A percentile compares a stretch with the other conserved stretches of the same genome.
phyloP scores from a whole-genome alignment of 2,888 invertebrate species.

The Eupithecia abbreviata region DNA sequence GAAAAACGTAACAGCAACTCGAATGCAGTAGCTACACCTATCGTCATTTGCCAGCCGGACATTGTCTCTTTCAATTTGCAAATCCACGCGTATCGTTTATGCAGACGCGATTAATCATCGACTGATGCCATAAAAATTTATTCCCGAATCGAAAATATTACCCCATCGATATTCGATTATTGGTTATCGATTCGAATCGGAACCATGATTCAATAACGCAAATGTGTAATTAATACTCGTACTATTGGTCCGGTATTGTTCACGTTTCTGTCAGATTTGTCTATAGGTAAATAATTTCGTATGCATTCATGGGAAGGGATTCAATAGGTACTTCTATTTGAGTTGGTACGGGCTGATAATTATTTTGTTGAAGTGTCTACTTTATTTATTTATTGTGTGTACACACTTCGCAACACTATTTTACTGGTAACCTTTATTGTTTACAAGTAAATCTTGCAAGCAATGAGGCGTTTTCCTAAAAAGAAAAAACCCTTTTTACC shows the following conservation, averaged over 20 bases:
- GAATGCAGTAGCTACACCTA: background rate
- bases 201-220: conserved; percentile 66
- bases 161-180: conserved; percentile 66
- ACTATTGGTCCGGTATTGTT: conserved; percentile 38
- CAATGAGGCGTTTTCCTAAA: no score
- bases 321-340: background rate
- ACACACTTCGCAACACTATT: no score
- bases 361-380: background rate
- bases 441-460: no score
- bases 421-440: no score
- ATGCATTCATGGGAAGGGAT: background rate
- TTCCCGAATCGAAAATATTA: conserved; percentile 63
- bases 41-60: conserved; percentile 14
- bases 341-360: background rate
- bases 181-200: conserved; percentile 63
- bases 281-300: background rate
- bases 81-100: conserved; percentile 42
- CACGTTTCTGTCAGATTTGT: background rate
- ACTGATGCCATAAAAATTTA: conserved; percentile 68
- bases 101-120: conserved; percentile 62
- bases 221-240: conserved; percentile 59
- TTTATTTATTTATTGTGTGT: no score
- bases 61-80: conserved; percentile 37
- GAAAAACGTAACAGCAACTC: background rate
- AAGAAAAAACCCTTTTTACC: no score